Evolutionary conservation across 1,140 invertebrate species (phyloP), one percentile per base, ranked within the genome.

Genomic region (Diploscapter pachys): DNA sequence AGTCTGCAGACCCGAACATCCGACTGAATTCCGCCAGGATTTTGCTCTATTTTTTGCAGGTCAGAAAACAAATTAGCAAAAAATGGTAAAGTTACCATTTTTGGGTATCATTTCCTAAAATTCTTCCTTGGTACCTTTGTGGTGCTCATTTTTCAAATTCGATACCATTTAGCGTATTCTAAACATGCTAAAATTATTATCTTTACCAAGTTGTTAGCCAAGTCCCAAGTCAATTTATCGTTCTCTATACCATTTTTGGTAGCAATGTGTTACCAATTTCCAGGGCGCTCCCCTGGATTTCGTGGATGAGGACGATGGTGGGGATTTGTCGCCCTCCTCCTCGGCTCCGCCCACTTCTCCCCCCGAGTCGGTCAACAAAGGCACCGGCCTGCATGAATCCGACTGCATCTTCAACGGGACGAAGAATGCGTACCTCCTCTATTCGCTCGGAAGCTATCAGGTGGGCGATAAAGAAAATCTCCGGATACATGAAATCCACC

Each of bases 21-120:
- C 67, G 83, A 31, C 56, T 85, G 6, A 74, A 81, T 52, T 75
- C 82, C 13, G 74, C 80, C 6, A 67, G 84, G 59, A 78, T 80
- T n/a, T 56, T 85, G n/a, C 81, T 84, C 4, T 84, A 85, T 55
- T 75, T 84, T 55, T 73, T 84, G 4, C 82, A 84, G 76, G 82
- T 83, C 57, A 31, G 31, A 31, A 31, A 31, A 1, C 31, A 31
- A 31, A 31, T 31, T 31, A 31, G 31, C 31, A 31, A 31, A 31
- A 31, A 31, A 31, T 31, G 31, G 31, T 31, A 31, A 31, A 31
- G 31, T 31, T n/a, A 13, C 51, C 4, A 4, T 48, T 11, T 74
- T 31, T 49, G 4, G n/a, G 74, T 9, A 11, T 65, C 9, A 11
- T 48, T 11, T 65, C 9, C 9, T 9, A 11, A 48, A 65, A 48